Evolutionary conservation across 1,140 invertebrate species (phyloP), one percentile per base, ranked within the genome.

Genomic region (Drosophila saltans): DNA sequence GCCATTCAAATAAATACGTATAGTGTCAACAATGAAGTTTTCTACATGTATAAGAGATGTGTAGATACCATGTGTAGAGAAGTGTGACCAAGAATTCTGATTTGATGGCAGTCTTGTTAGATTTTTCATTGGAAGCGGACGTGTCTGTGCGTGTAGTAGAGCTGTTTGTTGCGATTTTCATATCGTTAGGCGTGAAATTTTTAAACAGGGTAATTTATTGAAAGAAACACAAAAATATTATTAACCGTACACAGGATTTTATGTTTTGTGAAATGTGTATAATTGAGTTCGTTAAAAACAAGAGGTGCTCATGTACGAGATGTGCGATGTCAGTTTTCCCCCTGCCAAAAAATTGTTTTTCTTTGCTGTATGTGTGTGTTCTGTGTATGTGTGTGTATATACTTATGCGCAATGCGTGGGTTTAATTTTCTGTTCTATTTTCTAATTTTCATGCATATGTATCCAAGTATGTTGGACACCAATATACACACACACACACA

Each of bases 351-450:
- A 24, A 59, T 24, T 59, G 57, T 59, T 59, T 59, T 59, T 59
- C 57, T 36, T 59, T 21, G 33, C 57, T 40, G 33, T 63, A 6
- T 52, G 28, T 45, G 28, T 58, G 56, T 61, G 39, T 59, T 60
- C 39, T 28, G 16, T 63, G 36, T 76, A 33, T 69, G 52, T 62
- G 72, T 75, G 28, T 65, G 59, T 64, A 40, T 76, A 64, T 77
- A 70, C 60, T 76, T 60, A 61, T 77, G 74, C 74, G 74, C 74
- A 70, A 45, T 77, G 74, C 74, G 74, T 77, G 74, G 74, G 74
- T 63, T 36, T 61, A 26, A 67, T 60, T 77, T 69, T 48, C 48
- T 40, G 43, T 77, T 77, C 74, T 77, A 77, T 77, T 77, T 77
- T 77, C 66, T 64, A 75, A 77, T 65, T 65, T 65, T 77, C 41